Base-by-base conservation (phyloP, 2,888 invertebrate genomes). In the Tupiocoris notatus region DNA sequence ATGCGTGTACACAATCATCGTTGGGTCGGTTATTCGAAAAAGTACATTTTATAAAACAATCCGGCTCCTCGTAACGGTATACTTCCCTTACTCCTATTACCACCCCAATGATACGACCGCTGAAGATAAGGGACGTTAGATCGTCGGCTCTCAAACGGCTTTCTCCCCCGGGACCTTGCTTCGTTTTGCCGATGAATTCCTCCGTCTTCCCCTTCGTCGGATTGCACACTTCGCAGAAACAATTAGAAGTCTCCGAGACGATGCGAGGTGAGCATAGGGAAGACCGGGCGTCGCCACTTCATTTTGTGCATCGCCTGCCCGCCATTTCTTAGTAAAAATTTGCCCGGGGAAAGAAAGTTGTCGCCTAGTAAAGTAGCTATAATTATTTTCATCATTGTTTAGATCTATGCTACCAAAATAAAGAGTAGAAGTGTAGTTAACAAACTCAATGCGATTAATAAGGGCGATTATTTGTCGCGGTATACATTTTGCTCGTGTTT, bases 171-270 rank as follows among this genome's bases (percentile, higher is more conserved):
- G 63, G 18, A 39, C 39, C 12, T 39, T 39, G 18, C 17, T 54
- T 21, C 61, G 20, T 21, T 22, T 61, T 22, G 20, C 62, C 61
- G 62, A 73, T 63, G 73, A 73, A 73, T 73, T 59, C 70, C 16
- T 57, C 70, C 61, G 24, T 20, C 70, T n/a, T 22, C 70, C 59
- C 56, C 12, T 25, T 18, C 21, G 16, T 17, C 56, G 54, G 63
- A 63, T 73, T 73, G 54, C 62, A 62, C 73, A 63, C 73, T 73
- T 54, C 17, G 25, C 57, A 56, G 58, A 71, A 73, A 73, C 73
- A 73, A 73, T 73, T 73, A 73, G 64, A 71, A 61, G 59, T 23
- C 25, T 21, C 68, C 16, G 9, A 0, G 17, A 20, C 20, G 25
- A 6, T 3, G 1, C 17, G 63, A 25, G 18, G 39, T 7, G 56